Conservation (phyloP, 2,888 invertebrate species). For the Agrochola lota region DNA sequence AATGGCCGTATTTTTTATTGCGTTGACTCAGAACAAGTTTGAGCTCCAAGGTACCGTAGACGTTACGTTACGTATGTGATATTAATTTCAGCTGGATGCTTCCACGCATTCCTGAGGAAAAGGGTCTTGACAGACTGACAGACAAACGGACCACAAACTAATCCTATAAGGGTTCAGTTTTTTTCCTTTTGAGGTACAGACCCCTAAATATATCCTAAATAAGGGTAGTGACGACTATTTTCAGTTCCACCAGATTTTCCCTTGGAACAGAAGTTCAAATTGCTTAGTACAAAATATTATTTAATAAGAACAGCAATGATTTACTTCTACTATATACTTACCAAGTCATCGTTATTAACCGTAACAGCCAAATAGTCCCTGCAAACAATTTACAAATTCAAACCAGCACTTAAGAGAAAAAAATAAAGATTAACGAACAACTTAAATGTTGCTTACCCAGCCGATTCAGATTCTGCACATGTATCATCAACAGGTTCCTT, state of each 20-base stretch:
- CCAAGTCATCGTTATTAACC: constrained; percentile 82
- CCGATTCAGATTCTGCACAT: constrained; percentile 84
- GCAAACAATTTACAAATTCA: constrained; percentile 62
- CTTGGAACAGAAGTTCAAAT: not conserved
- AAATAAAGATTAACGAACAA: not conserved
- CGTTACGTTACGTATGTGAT: too few relatives aligned
- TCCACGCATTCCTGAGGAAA: too few relatives aligned
- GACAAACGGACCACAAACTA: too few relatives aligned
- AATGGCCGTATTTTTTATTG: too few relatives aligned
- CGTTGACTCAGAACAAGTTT: too few relatives aligned
- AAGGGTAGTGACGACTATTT: not conserved
- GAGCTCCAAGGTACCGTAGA: too few relatives aligned
- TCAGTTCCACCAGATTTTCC: not conserved
- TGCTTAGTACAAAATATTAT: not conserved
- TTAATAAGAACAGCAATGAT: not conserved
- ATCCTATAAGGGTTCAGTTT: too few relatives aligned
- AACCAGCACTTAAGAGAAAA: not conserved
- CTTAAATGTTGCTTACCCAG: constrained; percentile 74
- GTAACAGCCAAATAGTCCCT: constrained; percentile 84
- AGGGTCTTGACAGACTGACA: too few relatives aligned
- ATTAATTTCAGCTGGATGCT: too few relatives aligned
- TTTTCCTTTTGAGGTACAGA: too few relatives aligned
- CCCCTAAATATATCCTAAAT: too few relatives aligned
- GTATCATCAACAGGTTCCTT: constrained; percentile 79
- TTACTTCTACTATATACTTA: constrained; percentile 63